Evolutionary conservation across 2,888 invertebrate species (phyloP).

Genomic region (Synanthedon andrenaeformis): DNA sequence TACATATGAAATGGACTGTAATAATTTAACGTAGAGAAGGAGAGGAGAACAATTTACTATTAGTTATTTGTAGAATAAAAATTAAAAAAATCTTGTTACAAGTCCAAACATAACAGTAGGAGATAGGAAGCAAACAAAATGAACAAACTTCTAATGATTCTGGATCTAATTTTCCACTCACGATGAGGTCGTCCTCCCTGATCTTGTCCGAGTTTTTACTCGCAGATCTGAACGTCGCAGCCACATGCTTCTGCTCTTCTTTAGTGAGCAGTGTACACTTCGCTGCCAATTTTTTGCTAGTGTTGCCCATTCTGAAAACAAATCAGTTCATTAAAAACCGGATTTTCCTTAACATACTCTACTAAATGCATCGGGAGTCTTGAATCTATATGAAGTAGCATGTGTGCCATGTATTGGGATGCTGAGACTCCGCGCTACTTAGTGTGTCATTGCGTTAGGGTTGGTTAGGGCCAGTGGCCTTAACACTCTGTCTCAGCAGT

Average conservation of each 20-base stretch:
- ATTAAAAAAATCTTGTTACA: not conserved
- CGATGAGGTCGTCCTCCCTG: slow-evolving; percentile 75
- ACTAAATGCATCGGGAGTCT: too few relatives aligned
- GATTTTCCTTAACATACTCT: too few relatives aligned
- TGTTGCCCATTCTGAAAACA: slow-evolving; percentile 66
- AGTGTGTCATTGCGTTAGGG: too few relatives aligned
- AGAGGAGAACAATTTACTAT: too few relatives aligned
- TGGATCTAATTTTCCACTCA: slow-evolving; percentile 66
- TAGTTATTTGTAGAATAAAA: not conserved
- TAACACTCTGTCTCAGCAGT: too few relatives aligned
- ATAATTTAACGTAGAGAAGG: too few relatives aligned
- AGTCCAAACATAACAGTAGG: not conserved
- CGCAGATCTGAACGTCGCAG: slow-evolving; percentile 72
- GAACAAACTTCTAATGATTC: slow-evolving; percentile 64
- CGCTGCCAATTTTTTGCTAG: slow-evolving; percentile 74
- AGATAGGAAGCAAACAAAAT: slow-evolving; percentile 27
- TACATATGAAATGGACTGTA: too few relatives aligned
- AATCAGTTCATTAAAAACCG: not conserved
- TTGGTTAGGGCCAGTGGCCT: too few relatives aligned
- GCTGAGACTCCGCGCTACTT: too few relatives aligned
- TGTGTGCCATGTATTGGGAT: too few relatives aligned
- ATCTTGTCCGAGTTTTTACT: slow-evolving; percentile 75
- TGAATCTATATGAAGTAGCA: too few relatives aligned
- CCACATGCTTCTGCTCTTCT: slow-evolving; percentile 74
- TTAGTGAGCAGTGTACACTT: slow-evolving; percentile 74